A percentile compares a stretch with the other conserved stretches of the same genome.
Evolutionary conservation across 2,113 vertebrate species (phyloP).

Genomic region (Oriolus oriolus): DNA sequence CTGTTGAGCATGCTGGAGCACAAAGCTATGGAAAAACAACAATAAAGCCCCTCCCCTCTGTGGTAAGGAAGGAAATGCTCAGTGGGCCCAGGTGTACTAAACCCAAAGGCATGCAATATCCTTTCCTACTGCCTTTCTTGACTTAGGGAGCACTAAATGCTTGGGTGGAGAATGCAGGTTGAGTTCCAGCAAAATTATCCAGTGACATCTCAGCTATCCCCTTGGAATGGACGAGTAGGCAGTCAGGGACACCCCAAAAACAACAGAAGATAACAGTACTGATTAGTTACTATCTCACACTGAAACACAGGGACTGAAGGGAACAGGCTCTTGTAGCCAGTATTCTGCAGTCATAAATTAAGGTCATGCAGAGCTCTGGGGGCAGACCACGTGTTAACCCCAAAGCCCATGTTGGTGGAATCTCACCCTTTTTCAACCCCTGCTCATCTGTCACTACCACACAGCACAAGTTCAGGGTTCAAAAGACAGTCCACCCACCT

Average conservation of each 20-base stretch:
- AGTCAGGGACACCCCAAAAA: not conserved
- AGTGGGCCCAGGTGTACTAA: not conserved
- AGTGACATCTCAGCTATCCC: not conserved
- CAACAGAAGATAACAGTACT: not conserved
- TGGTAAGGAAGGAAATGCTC: not conserved
- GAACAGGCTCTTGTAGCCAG: not conserved
- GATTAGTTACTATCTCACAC: not conserved
- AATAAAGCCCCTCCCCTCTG: rapidly evolving
- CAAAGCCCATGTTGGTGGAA: not conserved
- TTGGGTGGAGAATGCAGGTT: not conserved
- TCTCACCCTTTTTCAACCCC: not conserved
- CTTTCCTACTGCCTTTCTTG: not conserved
- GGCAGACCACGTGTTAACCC: not conserved
- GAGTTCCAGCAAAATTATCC: not conserved
- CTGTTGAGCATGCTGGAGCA: not conserved
- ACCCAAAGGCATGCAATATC: not conserved
- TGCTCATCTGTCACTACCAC: not conserved
- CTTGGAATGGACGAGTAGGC: not conserved
- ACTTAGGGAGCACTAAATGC: not conserved
- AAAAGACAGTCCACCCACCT: not conserved
- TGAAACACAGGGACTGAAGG: not conserved
- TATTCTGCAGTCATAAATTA: not conserved
- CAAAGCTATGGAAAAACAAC: not conserved
- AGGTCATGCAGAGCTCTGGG: not conserved
- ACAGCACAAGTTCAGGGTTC: not conserved